Conservation (phyloP, 64 coral and sea anemone genomes). For the Cladopsammia gracilis region DNA sequence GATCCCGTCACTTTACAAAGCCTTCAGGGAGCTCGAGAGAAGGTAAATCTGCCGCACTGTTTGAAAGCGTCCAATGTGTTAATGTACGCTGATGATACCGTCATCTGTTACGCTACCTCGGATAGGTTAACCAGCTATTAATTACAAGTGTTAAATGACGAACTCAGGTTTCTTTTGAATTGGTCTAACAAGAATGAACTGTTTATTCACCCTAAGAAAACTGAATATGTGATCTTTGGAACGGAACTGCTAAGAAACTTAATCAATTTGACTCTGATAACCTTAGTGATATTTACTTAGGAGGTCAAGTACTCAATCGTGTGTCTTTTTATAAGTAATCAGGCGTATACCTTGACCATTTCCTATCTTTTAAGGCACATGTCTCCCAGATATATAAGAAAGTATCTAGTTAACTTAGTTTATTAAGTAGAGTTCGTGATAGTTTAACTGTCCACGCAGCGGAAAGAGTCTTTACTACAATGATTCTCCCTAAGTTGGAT, state of each 20-base stretch:
- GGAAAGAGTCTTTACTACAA: neutral
- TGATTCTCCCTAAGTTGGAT: neutral
- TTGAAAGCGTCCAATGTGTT: neutral
- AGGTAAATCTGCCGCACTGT: neutral
- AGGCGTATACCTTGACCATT: constrained; percentile 2
- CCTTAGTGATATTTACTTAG: neutral
- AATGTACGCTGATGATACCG: constrained; percentile 18
- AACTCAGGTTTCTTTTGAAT: neutral
- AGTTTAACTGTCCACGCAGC: neutral
- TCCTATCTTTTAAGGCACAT: neutral
- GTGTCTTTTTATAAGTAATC: constrained; percentile 7
- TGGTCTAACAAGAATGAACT: constrained; percentile 5
- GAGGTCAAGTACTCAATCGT: neutral
- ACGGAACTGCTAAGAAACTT: constrained; percentile 12
- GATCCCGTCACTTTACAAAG: too few relatives aligned
- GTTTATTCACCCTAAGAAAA: constrained; percentile 35
- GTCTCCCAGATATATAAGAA: neutral
- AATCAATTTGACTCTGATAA: constrained; percentile 2
- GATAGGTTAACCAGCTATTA: too few relatives aligned
- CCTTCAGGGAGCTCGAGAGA: too few relatives aligned
- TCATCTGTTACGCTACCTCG: neutral
- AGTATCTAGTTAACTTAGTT: neutral
- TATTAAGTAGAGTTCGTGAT: neutral
- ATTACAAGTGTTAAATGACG: neutral
- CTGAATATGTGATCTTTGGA: constrained; percentile 37